Evolutionary conservation across 2,888 invertebrate species (phyloP).

Genomic region (Camptogramma bilineatum): DNA sequence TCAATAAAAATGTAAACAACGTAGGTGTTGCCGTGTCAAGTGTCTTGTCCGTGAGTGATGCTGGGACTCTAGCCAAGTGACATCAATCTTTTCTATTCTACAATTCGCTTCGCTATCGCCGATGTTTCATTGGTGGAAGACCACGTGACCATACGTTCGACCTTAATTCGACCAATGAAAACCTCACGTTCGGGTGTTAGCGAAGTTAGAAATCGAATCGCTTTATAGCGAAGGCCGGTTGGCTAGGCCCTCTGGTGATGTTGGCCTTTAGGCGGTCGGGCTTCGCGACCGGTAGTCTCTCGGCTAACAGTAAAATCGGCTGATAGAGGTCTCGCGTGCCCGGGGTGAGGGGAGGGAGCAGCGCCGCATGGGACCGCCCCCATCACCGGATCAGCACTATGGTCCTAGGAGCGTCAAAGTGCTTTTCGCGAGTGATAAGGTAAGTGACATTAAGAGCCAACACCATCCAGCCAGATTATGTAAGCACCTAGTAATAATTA

Average conservation of each 20-base stretch:
- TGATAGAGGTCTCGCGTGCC: neutral
- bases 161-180: no score
- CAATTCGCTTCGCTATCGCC: no score
- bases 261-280: conserved; percentile 4
- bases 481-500: neutral
- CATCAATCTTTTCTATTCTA: no score
- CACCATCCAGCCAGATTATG: neutral
- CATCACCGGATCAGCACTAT: neutral
- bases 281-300: neutral
- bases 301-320: neutral
- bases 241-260: no score
- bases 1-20: neutral
- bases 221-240: no score
- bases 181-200: no score
- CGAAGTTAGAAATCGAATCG: no score
- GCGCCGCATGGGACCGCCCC: neutral
- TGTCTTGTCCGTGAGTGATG: neutral
- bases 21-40: neutral
- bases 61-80: no score
- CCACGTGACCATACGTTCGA: no score
- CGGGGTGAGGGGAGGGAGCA: neutral
- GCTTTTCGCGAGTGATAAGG: neutral
- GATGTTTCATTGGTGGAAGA: no score
- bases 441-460: neutral
- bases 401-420: neutral